A percentile compares a stretch with the other conserved stretches of the same genome.
These are phyloP conservation scores for Callochromis pleurospilus DNA, from an alignment of 2,113 vertebrate genomes.

Conservation along the genomic window DNA sequence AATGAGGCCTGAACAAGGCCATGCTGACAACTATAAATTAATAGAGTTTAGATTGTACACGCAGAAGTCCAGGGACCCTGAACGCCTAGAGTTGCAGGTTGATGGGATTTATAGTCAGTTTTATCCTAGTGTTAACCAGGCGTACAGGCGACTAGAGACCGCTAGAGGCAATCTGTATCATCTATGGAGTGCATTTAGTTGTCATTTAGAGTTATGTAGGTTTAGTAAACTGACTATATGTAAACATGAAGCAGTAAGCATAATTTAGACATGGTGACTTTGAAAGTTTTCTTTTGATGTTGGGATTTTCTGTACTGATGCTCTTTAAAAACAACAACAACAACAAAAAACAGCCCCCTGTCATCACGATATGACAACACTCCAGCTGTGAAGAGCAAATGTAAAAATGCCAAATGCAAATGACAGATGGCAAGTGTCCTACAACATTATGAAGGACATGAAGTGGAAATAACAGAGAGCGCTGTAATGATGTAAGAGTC, in stretches of 20 bases:
- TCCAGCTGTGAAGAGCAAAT: not conserved
- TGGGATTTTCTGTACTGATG: not conserved
- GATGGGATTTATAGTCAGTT: not conserved
- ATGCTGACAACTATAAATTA: not conserved
- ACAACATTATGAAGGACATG: not conserved
- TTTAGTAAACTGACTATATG: not conserved
- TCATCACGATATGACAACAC: not conserved
- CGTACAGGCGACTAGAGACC: not conserved
- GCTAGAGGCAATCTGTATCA: not conserved
- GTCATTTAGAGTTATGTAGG: not conserved
- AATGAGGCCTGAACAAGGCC: not conserved
- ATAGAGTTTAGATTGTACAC: not conserved
- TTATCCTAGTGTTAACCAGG: not conserved
- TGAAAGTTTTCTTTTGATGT: not conserved
- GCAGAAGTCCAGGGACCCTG: not conserved
- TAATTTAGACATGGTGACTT: not conserved
- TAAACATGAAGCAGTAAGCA: not conserved
- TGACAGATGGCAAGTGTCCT: constrained; percentile 3
- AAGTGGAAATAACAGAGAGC: not conserved
- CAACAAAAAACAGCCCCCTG: not conserved
- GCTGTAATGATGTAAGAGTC: constrained; percentile 14
- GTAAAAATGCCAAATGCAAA: constrained; percentile 19
- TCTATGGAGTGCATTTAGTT: not conserved
- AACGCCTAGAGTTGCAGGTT: not conserved
- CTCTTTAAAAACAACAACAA: not conserved